phyloP scores from a whole-genome alignment of 2,888 invertebrate genomes.

The Noctua janthina region DNA sequence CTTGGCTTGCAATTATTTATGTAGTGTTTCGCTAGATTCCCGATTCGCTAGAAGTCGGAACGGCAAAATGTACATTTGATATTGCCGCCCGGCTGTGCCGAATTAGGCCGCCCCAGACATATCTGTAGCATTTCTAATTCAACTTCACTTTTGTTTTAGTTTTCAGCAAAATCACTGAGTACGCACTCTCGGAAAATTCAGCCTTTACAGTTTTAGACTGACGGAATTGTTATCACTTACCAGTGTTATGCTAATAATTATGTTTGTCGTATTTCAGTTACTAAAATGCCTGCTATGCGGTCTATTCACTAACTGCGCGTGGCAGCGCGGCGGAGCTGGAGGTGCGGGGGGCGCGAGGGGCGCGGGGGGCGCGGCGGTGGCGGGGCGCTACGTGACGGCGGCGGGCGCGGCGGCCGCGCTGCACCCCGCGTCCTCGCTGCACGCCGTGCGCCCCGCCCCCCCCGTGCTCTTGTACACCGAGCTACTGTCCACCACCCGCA shows the following conservation, averaged over 20 bases:
- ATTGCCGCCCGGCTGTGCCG: not conserved
- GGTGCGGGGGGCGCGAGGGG: constrained; percentile 87
- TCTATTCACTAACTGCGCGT: constrained; percentile 96
- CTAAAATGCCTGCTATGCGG: constrained; percentile 95
- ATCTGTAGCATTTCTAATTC: not conserved
- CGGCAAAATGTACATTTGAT: not conserved
- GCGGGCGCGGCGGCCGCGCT: constrained; percentile 91
- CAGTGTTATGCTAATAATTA: not conserved
- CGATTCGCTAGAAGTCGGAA: not conserved
- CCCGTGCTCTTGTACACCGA: constrained; percentile 96
- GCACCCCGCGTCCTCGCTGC: constrained; percentile 95
- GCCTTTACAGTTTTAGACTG: not conserved
- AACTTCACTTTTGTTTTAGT: not conserved
- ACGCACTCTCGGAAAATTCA: not conserved
- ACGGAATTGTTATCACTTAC: not conserved
- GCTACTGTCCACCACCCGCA: constrained; percentile 95
- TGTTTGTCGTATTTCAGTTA: constrained; percentile 73
- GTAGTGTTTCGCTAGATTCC: too few relatives aligned
- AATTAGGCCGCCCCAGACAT: not conserved
- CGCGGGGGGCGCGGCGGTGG: constrained; percentile 81
- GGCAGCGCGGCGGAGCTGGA: constrained; percentile 92
- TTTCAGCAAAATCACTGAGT: not conserved
- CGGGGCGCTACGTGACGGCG: constrained; percentile 88
- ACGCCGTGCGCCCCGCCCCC: constrained; percentile 90
- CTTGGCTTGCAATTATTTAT: too few relatives aligned